phyloP scores from a whole-genome alignment of 2,113 vertebrate genomes.

The Coregonus clupeaformis region DNA sequence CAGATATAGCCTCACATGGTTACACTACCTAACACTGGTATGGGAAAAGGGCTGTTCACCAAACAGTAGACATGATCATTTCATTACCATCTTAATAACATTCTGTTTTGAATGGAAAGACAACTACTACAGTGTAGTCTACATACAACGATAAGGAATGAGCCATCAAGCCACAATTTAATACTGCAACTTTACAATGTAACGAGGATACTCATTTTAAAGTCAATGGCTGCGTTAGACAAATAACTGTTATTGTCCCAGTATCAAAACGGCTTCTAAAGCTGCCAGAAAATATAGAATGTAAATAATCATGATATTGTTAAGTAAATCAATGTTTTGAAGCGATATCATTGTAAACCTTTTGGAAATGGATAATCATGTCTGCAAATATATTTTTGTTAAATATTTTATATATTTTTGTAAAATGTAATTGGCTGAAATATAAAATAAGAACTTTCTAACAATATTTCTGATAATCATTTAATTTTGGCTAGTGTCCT shows the following conservation, averaged over 20 bases:
- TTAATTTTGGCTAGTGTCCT: background rate
- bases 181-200: too few relatives aligned
- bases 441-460: background rate
- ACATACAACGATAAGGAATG: background rate
- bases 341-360: background rate
- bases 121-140: slow-evolving; percentile 30
- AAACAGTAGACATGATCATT: background rate
- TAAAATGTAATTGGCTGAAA: slow-evolving; percentile 1
- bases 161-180: too few relatives aligned
- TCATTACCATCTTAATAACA: slow-evolving; percentile 3
- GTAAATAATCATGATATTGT: background rate
- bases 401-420: background rate
- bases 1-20: slow-evolving; percentile 6
- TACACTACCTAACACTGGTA: slow-evolving; percentile 2
- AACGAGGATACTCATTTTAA: too few relatives aligned
- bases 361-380: background rate
- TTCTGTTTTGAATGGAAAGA: slow-evolving; percentile 14
- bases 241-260: background rate
- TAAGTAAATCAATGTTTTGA: background rate
- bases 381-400: background rate
- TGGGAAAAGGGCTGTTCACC: slow-evolving; percentile 17
- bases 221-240: too few relatives aligned
- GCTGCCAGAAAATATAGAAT: background rate
- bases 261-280: slow-evolving; percentile 1
- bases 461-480: background rate